Percentiles rank a stretch among this genome's conserved stretches.
Conservation (phyloP, 2,113 vertebrate genomes). For the Pristiophorus japonicus region DNA sequence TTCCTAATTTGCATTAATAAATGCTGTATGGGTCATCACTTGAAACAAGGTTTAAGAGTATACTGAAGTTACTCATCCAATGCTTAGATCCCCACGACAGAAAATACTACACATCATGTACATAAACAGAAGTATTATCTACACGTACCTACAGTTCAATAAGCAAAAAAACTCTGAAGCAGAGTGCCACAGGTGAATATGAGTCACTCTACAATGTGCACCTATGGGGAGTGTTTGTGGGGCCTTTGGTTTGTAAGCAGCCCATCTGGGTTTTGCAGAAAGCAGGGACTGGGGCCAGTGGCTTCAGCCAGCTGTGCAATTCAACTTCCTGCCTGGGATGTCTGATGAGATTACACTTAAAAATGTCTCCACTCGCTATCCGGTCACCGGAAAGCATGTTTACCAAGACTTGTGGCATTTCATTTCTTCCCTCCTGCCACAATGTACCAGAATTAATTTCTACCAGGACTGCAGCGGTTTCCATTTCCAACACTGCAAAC, state of each 20-base stretch:
- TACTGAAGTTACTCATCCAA: neutral
- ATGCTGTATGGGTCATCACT: neutral
- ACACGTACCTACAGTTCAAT: neutral
- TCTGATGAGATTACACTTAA: neutral
- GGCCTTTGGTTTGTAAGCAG: neutral
- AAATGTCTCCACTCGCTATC: neutral
- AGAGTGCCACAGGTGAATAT: neutral
- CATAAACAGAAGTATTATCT: too few relatives aligned
- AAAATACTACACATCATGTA: neutral
- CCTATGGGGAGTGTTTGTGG: neutral
- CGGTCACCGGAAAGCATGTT: neutral
- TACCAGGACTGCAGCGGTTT: neutral
- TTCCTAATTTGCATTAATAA: neutral
- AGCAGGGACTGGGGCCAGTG: neutral
- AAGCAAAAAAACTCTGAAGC: too few relatives aligned
- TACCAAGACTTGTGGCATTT: neutral
- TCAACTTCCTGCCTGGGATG: neutral
- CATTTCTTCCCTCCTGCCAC: neutral
- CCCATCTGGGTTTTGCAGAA: neutral
- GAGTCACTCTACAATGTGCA: neutral
- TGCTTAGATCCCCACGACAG: neutral
- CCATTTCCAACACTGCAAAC: too few relatives aligned
- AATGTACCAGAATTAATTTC: neutral
- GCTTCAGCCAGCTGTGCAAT: neutral
- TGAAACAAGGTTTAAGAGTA: neutral